phyloP scores from a whole-genome alignment of 2,888 invertebrate genomes.

The Calameuta filiformis region DNA sequence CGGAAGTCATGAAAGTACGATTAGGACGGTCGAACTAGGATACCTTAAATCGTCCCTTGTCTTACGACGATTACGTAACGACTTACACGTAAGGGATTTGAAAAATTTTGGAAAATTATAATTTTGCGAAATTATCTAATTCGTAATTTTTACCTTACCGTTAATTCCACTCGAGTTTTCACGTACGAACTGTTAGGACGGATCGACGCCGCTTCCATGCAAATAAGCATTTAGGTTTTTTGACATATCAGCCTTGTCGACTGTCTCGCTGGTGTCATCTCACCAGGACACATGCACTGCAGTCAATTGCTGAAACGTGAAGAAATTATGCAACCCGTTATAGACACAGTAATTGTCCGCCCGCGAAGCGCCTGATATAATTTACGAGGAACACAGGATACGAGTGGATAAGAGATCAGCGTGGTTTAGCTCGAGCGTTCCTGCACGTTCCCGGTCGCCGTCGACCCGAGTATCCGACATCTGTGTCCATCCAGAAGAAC shows the following conservation, averaged over 20 bases:
- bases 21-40: too few relatives aligned
- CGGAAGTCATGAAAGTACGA: too few relatives aligned
- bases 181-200: too few relatives aligned
- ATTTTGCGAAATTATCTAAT: too few relatives aligned
- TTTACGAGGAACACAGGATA: conserved; percentile 44
- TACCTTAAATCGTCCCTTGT: too few relatives aligned
- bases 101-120: too few relatives aligned
- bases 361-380: conserved; percentile 40
- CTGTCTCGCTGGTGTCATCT: not conserved
- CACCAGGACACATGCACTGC: not conserved
- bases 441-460: not conserved
- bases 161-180: too few relatives aligned
- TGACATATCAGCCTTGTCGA: not conserved
- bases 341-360: conserved; percentile 43
- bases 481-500: conserved; percentile 12
- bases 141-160: too few relatives aligned
- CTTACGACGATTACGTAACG: too few relatives aligned
- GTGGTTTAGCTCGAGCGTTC: not conserved
- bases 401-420: conserved; percentile 28
- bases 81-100: too few relatives aligned
- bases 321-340: conserved; percentile 60
- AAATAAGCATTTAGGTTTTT: too few relatives aligned
- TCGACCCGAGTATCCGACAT: not conserved
- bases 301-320: conserved; percentile 46
- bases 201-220: too few relatives aligned